phyloP scores from a whole-genome alignment of 1,140 invertebrate species.

The honey bee (Apis mellifera) region Amel_HAv3.1 CM009932.2:10750001-10750500 shows the following conservation, averaged over 20 bases:
- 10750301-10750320: no score
- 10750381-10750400: no score
- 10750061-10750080: slow-evolving; percentile 44
- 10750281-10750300: no score
- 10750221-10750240: slow-evolving; percentile 47
- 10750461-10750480: no score
- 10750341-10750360: no score
- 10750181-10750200: slow-evolving; percentile 55
- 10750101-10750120: slow-evolving; percentile 39
- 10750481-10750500: no score
- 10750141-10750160: slow-evolving; percentile 43
- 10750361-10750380: no score
- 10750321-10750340: no score
- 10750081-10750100: slow-evolving; percentile 44
- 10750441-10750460: no score
- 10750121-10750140: slow-evolving; percentile 15
- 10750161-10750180: slow-evolving; percentile 50
- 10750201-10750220: slow-evolving; percentile 22
- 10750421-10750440: no score
- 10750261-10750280: no score
- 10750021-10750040: slow-evolving; percentile 38
- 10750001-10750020: slow-evolving; percentile 23
- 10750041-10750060: slow-evolving; percentile 28
- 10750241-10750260: slow-evolving; percentile 7
- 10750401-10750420: no score